Conservation (phyloP, 2,888 invertebrate species). For the Hyposoter didymator region DNA sequence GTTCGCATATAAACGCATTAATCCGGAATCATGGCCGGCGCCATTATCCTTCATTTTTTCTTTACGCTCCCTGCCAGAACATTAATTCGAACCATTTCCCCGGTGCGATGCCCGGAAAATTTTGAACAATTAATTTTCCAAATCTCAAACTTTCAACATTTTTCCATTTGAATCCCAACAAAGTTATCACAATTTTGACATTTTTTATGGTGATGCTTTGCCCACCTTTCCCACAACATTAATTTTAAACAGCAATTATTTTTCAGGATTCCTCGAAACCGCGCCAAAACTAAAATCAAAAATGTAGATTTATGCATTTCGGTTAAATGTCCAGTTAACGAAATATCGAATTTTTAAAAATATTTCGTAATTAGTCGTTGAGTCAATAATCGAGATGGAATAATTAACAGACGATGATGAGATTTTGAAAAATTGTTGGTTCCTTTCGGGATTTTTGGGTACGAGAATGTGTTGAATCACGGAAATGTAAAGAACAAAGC, state of each 20-base stretch:
- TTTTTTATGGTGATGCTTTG: no score
- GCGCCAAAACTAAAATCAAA: neutral
- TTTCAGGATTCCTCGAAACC: neutral
- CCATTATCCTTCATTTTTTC: conserved; percentile 67
- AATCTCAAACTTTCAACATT: neutral
- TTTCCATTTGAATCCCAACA: no score
- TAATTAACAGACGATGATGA: conserved; percentile 53
- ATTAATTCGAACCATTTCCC: neutral
- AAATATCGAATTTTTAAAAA: neutral
- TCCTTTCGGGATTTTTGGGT: neutral
- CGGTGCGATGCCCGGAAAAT: no score
- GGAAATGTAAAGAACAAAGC: conserved; percentile 18
- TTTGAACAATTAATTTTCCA: no score
- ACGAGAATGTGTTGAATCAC: conserved; percentile 1
- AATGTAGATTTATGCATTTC: no score
- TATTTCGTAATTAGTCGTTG: neutral
- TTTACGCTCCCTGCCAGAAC: neutral
- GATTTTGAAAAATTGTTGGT: conserved; percentile 19
- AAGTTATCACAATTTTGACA: no score
- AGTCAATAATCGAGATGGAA: conserved; percentile 13
- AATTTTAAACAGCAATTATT: neutral
- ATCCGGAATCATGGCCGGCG: conserved; percentile 65
- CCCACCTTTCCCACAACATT: neutral
- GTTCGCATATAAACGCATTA: conserved; percentile 65
- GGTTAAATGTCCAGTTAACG: no score